Evolutionary conservation across 2,888 invertebrate genomes (phyloP).

Genomic region (Pandemis cinnamomeana): DNA sequence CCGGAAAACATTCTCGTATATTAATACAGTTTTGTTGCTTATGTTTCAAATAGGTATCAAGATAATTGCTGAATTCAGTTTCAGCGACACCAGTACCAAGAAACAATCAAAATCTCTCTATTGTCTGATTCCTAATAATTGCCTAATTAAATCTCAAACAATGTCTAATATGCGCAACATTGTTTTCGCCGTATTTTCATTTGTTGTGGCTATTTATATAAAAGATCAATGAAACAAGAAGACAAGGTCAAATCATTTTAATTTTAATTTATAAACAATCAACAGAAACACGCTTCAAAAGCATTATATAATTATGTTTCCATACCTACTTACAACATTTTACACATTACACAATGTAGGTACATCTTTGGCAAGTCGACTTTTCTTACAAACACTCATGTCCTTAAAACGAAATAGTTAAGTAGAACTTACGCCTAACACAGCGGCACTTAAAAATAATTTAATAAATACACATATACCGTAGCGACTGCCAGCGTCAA

Average conservation of each 20-base stretch:
- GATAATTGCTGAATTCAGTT: background rate
- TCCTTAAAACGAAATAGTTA: conserved; percentile 33
- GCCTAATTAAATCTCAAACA: background rate
- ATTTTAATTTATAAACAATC: conserved; percentile 77
- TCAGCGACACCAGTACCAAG: background rate
- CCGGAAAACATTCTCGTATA: too few relatives aligned
- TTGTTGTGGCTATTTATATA: background rate
- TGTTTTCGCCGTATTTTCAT: background rate
- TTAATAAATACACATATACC: conserved; percentile 40
- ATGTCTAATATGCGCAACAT: background rate
- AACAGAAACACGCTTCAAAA: conserved; percentile 68
- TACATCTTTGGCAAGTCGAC: conserved; percentile 63
- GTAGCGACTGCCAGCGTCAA: conserved; percentile 31
- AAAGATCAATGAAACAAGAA: conserved; percentile 9
- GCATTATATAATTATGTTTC: conserved; percentile 55
- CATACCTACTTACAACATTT: conserved; percentile 58
- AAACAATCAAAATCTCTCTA: conserved; percentile 1
- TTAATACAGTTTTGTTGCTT: too few relatives aligned
- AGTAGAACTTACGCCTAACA: conserved; percentile 38
- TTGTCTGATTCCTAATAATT: conserved; percentile 4
- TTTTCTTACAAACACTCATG: conserved; percentile 39
- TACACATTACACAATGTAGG: conserved; percentile 55
- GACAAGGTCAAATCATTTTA: conserved; percentile 50
- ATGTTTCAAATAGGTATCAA: too few relatives aligned
- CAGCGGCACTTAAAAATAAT: conserved; percentile 34